A percentile compares a stretch with the other conserved stretches of the same genome.
These are phyloP conservation scores for Varanus salvator DNA, from an alignment of 2,113 vertebrate genomes.

Conservation along the genomic window DNA sequence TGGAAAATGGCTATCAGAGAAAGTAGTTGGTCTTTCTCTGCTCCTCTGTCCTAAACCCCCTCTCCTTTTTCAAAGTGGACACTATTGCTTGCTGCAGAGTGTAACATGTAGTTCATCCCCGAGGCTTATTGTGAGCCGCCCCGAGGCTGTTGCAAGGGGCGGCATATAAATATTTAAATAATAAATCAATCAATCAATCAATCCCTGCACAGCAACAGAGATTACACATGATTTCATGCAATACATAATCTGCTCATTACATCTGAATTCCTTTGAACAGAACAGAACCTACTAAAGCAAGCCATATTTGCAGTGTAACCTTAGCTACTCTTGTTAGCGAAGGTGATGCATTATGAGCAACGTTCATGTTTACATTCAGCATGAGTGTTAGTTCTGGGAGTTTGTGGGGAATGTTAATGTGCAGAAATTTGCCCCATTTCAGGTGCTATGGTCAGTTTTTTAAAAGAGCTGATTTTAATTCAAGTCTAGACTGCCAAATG, in stretches of 20 bases:
- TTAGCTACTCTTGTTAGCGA: neutral
- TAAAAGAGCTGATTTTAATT: slow-evolving; percentile 64
- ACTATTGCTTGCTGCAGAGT: neutral
- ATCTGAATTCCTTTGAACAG: neutral
- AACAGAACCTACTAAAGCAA: neutral
- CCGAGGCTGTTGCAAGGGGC: too few species aligned
- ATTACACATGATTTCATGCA: neutral
- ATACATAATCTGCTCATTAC: too few species aligned
- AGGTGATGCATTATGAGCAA: neutral
- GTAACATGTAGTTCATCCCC: too few species aligned
- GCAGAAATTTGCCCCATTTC: slow-evolving; percentile 13
- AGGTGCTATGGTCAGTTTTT: neutral
- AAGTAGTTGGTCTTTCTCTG: neutral
- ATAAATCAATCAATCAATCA: too few species aligned
- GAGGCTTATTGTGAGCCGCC: too few species aligned
- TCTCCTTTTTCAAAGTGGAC: neutral
- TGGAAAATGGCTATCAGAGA: neutral
- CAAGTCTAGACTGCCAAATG: slow-evolving; percentile 42
- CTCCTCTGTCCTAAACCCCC: neutral
- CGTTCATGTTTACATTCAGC: neutral
- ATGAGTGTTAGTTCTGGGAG: neutral
- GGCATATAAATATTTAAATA: too few species aligned
- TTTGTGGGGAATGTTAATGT: neutral
- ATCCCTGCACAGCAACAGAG: neutral
- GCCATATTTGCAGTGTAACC: neutral